Base-by-base conservation (phyloP, 2,888 invertebrate species). In the Phorcus lineatus region DNA sequence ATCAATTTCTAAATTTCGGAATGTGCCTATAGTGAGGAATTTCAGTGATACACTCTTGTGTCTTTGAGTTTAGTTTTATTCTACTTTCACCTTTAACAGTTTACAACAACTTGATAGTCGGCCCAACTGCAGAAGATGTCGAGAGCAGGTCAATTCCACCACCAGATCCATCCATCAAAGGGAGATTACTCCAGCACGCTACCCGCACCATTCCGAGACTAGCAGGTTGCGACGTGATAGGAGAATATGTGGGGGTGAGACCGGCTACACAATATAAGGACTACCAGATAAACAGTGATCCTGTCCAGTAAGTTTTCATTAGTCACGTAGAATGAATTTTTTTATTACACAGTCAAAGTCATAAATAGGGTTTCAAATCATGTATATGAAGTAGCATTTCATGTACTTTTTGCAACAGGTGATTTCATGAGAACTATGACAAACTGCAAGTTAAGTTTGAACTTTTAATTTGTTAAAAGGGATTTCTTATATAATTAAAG, bases 191-290 rank as follows among this genome's bases (percentile, higher is more conserved):
- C n/a, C 28, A 77, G 11, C 74, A 82, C 67, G 87, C 83, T 1
- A 74, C 76, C 2, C 76, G 80, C 16, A 80, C 85, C 1, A 79
- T 90, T 0, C 88, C 87, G 9, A 77, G 54, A 9, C 80, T 90
- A 19, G n/a, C 24, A n/a, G 75, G 80, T 7, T 80, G 86, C 24
- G 66, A 81, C 0, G 81, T 87, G 7, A 82, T 89, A 13, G 84
- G 85, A 17, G 86, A 86, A 28, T 91, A 91, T 79, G 86, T 88
- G 0, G 91, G 91, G 9, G 83, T 90, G 4, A 74, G 90, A 77
- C 90, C 91, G 11, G 91, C 91, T 22, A 91, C 91, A 13, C 84
- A 89, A 74, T 83, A 77, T 66, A 88, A 89, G 57, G 91, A 91
- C 74, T 91, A 90, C 79, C 86, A 89, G 24, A 87, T 91, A 17